A percentile compares a stretch with the other conserved stretches of the same genome.
Evolutionary conservation across 2,888 invertebrate species (phyloP).

Genomic region (Strigamia maritima): DNA sequence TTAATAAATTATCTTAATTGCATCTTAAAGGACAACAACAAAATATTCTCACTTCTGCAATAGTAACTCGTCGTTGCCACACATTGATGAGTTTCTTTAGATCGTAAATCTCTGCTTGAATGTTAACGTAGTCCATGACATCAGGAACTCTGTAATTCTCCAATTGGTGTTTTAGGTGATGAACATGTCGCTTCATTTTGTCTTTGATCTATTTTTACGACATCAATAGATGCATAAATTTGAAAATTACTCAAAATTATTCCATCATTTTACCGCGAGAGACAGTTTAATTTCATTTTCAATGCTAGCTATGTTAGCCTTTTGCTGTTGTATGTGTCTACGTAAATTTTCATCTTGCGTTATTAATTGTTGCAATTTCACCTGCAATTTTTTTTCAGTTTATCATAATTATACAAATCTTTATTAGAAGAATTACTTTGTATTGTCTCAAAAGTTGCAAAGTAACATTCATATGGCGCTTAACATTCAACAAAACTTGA

Average conservation of each 20-base stretch:
- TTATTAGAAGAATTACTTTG: not conserved
- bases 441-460: constrained; percentile 8
- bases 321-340: not conserved
- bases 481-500: not conserved
- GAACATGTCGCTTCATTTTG: not conserved
- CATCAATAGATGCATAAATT: not conserved
- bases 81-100: not conserved
- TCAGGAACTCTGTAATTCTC: constrained; percentile 17
- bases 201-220: not conserved
- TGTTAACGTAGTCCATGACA: constrained; percentile 30
- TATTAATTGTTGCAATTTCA: not conserved
- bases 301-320: not conserved
- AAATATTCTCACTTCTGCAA: not conserved
- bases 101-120: constrained; percentile 36
- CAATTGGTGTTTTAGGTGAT: not conserved
- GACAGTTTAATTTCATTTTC: not conserved
- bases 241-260: not conserved
- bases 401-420: not conserved
- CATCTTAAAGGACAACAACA: no score
- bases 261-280: not conserved
- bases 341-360: not conserved
- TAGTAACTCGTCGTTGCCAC: constrained; percentile 3
- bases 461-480: not conserved
- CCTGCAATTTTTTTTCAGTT: not conserved
- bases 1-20: no score